These are phyloP conservation scores for Xylophagus ater DNA, from an alignment of 2,888 invertebrate species.

Conservation along the genomic window DNA sequence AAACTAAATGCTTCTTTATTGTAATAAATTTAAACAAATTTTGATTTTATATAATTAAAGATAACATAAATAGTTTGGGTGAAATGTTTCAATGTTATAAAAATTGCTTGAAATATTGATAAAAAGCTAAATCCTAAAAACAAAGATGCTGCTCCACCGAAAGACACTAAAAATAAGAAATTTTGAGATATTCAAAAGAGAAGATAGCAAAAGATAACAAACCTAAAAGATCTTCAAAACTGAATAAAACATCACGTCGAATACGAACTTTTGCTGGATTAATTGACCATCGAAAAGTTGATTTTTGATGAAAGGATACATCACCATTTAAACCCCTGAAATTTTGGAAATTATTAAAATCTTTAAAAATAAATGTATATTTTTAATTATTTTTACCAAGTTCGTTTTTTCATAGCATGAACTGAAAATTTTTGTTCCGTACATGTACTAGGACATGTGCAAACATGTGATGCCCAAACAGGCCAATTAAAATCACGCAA, in stretches of 20 bases:
- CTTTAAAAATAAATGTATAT: neutral
- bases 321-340: constrained; percentile 12
- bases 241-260: constrained; percentile 45
- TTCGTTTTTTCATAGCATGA: neutral
- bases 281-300: constrained; percentile 44
- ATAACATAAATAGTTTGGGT: too few relatives aligned
- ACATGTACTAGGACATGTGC: constrained; percentile 34
- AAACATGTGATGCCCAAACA: constrained; percentile 32
- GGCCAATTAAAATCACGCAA: constrained; percentile 35
- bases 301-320: constrained; percentile 23
- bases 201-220: neutral
- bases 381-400: constrained; percentile 5
- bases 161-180: constrained; percentile 36
- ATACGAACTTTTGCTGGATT: constrained; percentile 44
- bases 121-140: constrained; percentile 44
- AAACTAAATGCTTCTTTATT: too few relatives aligned
- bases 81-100: constrained; percentile 13
- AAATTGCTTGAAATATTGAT: constrained; percentile 36
- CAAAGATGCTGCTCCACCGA: constrained; percentile 44
- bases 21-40: too few relatives aligned
- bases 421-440: constrained; percentile 21
- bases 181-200: neutral
- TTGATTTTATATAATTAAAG: too few relatives aligned
- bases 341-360: neutral
- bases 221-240: constrained; percentile 47